Conservation (phyloP, 2,113 vertebrate genomes). For the Tetrao urogallus region DNA sequence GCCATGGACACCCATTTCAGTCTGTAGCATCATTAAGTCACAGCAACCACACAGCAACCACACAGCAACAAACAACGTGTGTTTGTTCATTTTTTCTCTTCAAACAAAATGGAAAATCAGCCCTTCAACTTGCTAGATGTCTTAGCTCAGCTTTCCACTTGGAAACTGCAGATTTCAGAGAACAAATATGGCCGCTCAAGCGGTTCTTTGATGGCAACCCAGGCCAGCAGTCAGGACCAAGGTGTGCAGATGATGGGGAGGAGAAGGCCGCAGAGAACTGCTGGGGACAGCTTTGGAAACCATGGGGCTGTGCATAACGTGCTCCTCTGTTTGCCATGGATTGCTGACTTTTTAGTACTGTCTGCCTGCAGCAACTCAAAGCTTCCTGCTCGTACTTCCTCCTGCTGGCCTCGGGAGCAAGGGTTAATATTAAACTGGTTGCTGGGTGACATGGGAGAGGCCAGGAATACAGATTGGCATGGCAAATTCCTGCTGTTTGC, state of each 20-base stretch:
- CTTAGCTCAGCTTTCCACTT: background rate
- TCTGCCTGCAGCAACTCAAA: background rate
- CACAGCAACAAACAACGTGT: background rate
- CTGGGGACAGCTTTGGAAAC: background rate
- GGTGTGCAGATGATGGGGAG: background rate
- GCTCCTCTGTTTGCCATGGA: background rate
- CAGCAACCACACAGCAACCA: background rate
- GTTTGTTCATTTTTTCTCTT: background rate
- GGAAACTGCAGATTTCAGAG: background rate
- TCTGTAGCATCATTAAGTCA: background rate
- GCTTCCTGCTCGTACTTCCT: background rate
- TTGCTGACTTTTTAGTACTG: background rate
- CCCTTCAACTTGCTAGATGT: background rate
- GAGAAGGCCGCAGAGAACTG: background rate
- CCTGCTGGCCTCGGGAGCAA: background rate
- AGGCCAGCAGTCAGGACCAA: background rate
- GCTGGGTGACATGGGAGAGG: background rate
- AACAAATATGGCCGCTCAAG: fast-evolving
- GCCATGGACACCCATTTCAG: background rate
- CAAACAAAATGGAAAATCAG: background rate
- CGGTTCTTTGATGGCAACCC: background rate
- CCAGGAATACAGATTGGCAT: background rate
- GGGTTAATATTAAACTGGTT: slow-evolving; percentile 44
- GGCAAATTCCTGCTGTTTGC: background rate
- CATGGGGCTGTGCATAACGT: fast-evolving